A percentile compares a stretch with the other conserved stretches of the same genome.
phyloP scores from a whole-genome alignment of 1,140 invertebrate genomes.

The Drosophila jambulina region DNA sequence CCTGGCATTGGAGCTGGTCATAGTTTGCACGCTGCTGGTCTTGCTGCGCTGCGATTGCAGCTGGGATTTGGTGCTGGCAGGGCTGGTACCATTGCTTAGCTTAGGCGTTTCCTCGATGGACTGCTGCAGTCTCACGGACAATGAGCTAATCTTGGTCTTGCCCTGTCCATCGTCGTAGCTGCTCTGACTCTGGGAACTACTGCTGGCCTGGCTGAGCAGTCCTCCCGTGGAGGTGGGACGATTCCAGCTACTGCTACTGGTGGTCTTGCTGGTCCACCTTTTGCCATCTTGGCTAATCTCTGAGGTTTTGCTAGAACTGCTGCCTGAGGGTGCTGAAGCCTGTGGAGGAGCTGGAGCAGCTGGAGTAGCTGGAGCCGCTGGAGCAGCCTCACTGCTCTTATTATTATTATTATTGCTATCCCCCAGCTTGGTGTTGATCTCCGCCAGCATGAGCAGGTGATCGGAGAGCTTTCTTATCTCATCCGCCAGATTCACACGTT shows the following conservation, averaged over 20 bases:
- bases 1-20: slow-evolving; percentile 57
- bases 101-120: slow-evolving; percentile 83
- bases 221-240: slow-evolving; percentile 42
- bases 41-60: slow-evolving; percentile 41
- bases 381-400: background rate
- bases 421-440: slow-evolving; percentile 88
- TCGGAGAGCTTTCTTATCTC: slow-evolving; percentile 93
- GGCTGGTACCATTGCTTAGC: slow-evolving; percentile 63
- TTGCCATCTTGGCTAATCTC: slow-evolving; percentile 44
- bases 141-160: slow-evolving; percentile 60
- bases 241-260: slow-evolving; percentile 44
- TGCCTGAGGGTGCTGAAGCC: slow-evolving; percentile 2
- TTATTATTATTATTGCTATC: slow-evolving; percentile 84
- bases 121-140: slow-evolving; percentile 74
- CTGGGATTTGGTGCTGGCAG: slow-evolving; percentile 32
- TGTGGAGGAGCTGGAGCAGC: background rate
- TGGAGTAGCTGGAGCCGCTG: background rate
- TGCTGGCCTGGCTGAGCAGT: slow-evolving; percentile 47
- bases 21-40: slow-evolving; percentile 52
- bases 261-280: slow-evolving; percentile 48
- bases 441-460: slow-evolving; percentile 90
- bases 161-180: slow-evolving; percentile 42
- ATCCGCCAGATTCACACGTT: slow-evolving; percentile 89
- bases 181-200: slow-evolving; percentile 42
- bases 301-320: slow-evolving; percentile 25